phyloP scores from a whole-genome alignment of 2,888 invertebrate genomes.

The Odontomyia ornata region DNA sequence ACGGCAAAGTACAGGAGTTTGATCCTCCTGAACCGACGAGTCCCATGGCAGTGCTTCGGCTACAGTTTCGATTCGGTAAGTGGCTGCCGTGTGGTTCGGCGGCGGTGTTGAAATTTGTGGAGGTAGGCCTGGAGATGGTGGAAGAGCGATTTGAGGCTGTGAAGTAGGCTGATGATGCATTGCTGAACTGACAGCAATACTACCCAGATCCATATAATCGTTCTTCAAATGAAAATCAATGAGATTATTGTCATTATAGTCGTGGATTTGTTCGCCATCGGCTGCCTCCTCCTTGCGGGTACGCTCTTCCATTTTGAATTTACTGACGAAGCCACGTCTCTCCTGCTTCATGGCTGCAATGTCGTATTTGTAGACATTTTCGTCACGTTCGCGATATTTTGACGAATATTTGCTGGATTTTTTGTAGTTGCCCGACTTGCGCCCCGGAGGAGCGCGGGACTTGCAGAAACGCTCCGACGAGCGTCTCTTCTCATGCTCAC shows the following conservation, averaged over 20 bases:
- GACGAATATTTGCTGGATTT: slow-evolving; percentile 53
- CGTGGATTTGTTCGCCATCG: slow-evolving; percentile 54
- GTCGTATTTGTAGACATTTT: slow-evolving; percentile 63
- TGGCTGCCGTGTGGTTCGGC: slow-evolving; percentile 52
- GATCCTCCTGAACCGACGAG: slow-evolving; percentile 56
- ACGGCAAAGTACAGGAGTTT: slow-evolving; percentile 62
- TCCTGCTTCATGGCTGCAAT: slow-evolving; percentile 61
- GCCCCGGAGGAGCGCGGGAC: slow-evolving; percentile 68
- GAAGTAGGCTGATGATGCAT: background rate
- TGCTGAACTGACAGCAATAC: slow-evolving; percentile 26
- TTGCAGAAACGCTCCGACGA: slow-evolving; percentile 73
- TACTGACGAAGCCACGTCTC: slow-evolving; percentile 63
- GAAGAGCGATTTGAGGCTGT: background rate
- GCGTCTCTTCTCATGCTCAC: slow-evolving; percentile 71
- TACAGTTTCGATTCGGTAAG: slow-evolving; percentile 55
- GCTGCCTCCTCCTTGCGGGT: slow-evolving; percentile 54
- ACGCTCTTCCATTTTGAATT: slow-evolving; percentile 55
- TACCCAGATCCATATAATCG: slow-evolving; percentile 45
- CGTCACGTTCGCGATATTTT: slow-evolving; percentile 55
- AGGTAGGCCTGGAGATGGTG: slow-evolving; percentile 13
- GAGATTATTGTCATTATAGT: slow-evolving; percentile 64
- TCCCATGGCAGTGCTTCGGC: slow-evolving; percentile 64
- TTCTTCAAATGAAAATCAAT: slow-evolving; percentile 59
- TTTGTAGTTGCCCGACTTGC: slow-evolving; percentile 62
- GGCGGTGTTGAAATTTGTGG: slow-evolving; percentile 49